Evolutionary conservation across 2,888 invertebrate genomes (phyloP), one percentile per base, ranked within the genome.

Genomic region (Notodonta ziczac): DNA sequence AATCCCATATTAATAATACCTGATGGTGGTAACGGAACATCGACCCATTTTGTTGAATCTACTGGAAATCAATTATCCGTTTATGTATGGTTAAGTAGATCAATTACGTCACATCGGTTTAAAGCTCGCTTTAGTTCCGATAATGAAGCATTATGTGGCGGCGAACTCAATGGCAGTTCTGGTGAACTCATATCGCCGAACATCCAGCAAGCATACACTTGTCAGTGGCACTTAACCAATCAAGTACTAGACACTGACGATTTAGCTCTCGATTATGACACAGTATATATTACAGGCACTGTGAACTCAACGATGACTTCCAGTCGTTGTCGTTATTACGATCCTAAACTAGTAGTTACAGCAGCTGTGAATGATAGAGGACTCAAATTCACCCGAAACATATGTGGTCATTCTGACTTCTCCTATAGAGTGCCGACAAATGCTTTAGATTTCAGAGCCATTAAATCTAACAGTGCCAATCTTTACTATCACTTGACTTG

Each of bases 71-170:
- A 85, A 42, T 94, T 97, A 94, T 82, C 90, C 12, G 79, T 98
- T 12, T 91, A 91, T 64, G 95, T 96, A 72, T 95, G 95, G 85
- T 87, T 95, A n/a, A 80, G 88, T 12, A 80, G 88, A 5, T 76
- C 82, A 2, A 79, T 83, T 14, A 87, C 86, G 13, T 94, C 94
- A 64, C 94, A 96, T 62, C 97, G 97, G n/a, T 97, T 98, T 80
- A 95, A 95, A 86, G 94, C 96, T 0, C 94, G 89, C 57, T 98
- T 95, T 82, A 93, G 90, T 13, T 96, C 97, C 0, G 87, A 95
- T 58, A 94, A 96, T 73, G 91, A 94, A 62, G 80, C 85, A 7
- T 59, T 91, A 50, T 93, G 93, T 67, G 93, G 93, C 5, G 91
- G 87, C 59, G 69, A 76, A 42, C 66, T 93, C 40, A 75, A 61